Base-by-base conservation (phyloP, 2,113 vertebrate species). In the Sus scrofa region DNA sequence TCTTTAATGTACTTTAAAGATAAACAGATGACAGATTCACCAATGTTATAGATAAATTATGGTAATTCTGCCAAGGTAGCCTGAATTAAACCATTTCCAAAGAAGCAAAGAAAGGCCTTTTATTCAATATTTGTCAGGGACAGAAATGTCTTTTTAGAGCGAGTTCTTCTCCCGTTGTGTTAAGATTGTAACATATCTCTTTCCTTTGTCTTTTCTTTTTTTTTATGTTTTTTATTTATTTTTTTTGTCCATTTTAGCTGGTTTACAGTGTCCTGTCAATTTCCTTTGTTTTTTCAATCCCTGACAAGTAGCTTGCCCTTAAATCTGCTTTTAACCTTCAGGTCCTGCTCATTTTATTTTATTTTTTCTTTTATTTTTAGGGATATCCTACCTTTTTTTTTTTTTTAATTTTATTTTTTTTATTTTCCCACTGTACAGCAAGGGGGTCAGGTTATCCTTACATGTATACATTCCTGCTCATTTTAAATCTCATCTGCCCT, bases 251-350 rank as follows among this genome's bases (percentile, higher is more conserved):
- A 44, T 44, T 44, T 6, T 44, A 44, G 44, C 44, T 44, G 44
- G 44, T 44, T 44, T 44, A 44, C 44, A 44, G 44, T 44, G 44
- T 44, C 8, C 44, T 44, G 44, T 44, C 44, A 44, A 44, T 85
- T 37, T 19, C 65, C 83, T 56, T 94, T 78, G 60, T 93, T 91
- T 77, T 54, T 89, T 93, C 37, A 86, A 2, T 93, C 37, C 13
- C 18, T 13, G 6, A 24, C 39, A 32, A 70, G 60, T 71, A 63
- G 24, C 58, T 79, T 85, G 18, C 50, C 32, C 68, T 74, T 70
- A 52, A 75, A 44, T 39, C 32, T 86, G 39, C 39, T 78, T 73
- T 86, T 86, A 39, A 70, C 83, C 71, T 89, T 92, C 44, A 86
- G 20, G 63, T 37, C 77, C 9, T 87, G 44, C 7, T 96, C 16